phyloP scores from a whole-genome alignment of 1,140 invertebrate species.

The Brachionus koreanus region DNA sequence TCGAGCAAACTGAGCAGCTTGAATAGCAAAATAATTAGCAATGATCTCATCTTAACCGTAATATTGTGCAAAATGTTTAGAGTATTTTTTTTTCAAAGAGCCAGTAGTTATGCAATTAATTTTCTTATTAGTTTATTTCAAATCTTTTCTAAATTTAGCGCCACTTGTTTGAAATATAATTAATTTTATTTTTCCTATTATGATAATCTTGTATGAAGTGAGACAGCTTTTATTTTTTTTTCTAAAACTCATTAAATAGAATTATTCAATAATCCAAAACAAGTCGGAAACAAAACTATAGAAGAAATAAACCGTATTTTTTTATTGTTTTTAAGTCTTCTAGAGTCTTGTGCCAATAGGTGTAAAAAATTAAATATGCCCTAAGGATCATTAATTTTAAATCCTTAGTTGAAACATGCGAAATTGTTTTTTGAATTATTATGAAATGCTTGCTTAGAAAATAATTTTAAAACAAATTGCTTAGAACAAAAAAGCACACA shows the following conservation, averaged over 20 bases:
- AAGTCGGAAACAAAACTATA: background rate
- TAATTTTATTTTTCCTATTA: background rate
- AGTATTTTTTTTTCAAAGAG: background rate
- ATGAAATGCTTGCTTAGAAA: background rate
- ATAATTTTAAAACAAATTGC: background rate
- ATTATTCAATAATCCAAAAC: conserved; percentile 14
- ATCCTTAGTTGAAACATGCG: background rate
- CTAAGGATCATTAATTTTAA: background rate
- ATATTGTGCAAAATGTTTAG: conserved; percentile 16
- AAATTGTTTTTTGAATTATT: background rate
- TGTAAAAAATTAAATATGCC: conserved; percentile 1
- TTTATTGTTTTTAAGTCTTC: conserved; percentile 10
- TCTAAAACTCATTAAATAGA: conserved; percentile 17
- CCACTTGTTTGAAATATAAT: background rate
- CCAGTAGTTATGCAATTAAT: conserved; percentile 6
- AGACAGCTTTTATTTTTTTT: conserved; percentile 22
- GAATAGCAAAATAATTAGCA: conserved; percentile 7
- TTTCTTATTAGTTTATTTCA: background rate
- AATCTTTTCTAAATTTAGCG: background rate
- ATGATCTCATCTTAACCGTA: conserved; percentile 10
- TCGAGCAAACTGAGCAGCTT: conserved; percentile 12
- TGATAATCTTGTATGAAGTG: background rate
- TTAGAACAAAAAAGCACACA: background rate
- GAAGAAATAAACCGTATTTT: background rate
- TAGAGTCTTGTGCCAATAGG: conserved; percentile 26